Conservation (phyloP, 2,888 invertebrate species). For the Leucophora obtusa region DNA sequence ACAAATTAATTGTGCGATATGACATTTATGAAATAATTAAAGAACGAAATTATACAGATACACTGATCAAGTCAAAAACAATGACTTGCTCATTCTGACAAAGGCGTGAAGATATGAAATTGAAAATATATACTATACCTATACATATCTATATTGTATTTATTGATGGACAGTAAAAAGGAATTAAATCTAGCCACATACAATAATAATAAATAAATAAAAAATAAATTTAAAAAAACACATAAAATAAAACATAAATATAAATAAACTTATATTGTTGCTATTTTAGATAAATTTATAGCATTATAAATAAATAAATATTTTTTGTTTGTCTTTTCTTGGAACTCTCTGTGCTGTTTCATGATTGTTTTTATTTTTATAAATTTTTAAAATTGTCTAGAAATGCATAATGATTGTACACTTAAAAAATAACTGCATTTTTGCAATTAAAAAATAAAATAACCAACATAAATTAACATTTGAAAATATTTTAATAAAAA, state of each 20-base stretch:
- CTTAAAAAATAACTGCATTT: neutral
- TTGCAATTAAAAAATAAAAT: no score
- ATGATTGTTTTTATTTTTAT: neutral
- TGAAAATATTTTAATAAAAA: no score
- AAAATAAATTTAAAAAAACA: slow-evolving; percentile 1
- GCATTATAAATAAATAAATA: slow-evolving; percentile 33
- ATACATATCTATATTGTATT: neutral
- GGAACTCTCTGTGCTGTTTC: neutral
- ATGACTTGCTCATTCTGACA: neutral
- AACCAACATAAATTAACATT: no score
- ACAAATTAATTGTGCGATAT: neutral
- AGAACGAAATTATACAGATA: neutral
- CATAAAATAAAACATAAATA: slow-evolving; percentile 15
- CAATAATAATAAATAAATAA: slow-evolving; percentile 34
- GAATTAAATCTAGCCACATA: slow-evolving; percentile 45
- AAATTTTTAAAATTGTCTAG: neutral
- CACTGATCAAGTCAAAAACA: neutral
- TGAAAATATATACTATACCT: neutral
- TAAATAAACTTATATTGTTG: slow-evolving; percentile 3
- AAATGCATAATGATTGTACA: neutral
- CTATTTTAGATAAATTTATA: slow-evolving; percentile 32
- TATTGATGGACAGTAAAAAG: slow-evolving; percentile 40
- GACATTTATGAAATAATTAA: neutral
- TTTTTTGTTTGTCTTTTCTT: neutral
- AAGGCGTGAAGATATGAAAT: neutral